Percentiles rank a stretch among this genome's conserved stretches.
phyloP scores from a whole-genome alignment of 2,113 vertebrate species.

The Lepus americanus region DNA sequence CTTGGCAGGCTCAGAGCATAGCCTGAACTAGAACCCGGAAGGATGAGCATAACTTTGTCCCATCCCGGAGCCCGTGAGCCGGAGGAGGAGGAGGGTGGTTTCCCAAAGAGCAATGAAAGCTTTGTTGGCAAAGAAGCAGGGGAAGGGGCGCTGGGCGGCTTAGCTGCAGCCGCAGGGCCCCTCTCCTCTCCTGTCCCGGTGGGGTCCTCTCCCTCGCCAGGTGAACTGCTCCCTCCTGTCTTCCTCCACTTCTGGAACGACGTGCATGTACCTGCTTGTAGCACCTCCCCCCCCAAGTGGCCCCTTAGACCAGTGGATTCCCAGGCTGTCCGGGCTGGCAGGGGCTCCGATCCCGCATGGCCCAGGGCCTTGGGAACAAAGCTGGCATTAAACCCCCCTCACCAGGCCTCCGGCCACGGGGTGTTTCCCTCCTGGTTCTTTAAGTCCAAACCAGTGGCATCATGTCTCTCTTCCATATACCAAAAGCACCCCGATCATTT shows the following conservation, averaged over 20 bases:
- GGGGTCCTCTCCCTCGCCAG: not conserved
- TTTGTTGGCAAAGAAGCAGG: not conserved
- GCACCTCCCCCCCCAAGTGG: not conserved
- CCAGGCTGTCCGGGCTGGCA: not conserved
- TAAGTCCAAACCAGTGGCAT: not conserved
- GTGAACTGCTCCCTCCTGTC: not conserved
- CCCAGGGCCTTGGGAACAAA: not conserved
- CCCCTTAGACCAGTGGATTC: not conserved
- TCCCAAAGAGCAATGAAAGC: not conserved
- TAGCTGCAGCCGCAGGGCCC: rapidly evolving
- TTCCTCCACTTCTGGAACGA: not conserved
- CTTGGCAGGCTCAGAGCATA: not conserved
- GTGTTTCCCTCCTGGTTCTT: not conserved
- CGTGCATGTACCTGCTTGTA: not conserved
- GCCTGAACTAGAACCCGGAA: not conserved
- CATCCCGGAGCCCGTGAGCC: not conserved
- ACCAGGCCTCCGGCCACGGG: no score
- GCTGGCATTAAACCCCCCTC: no score
- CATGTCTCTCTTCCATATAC: not conserved
- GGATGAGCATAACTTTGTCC: not conserved
- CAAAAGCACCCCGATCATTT: not conserved
- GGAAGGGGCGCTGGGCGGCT: not conserved
- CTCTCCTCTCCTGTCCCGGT: no score
- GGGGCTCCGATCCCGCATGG: not conserved
- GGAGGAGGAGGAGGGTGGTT: not conserved